These are phyloP conservation scores for Noctua janthe DNA, from an alignment of 2,888 invertebrate species.

Conservation along the genomic window DNA sequence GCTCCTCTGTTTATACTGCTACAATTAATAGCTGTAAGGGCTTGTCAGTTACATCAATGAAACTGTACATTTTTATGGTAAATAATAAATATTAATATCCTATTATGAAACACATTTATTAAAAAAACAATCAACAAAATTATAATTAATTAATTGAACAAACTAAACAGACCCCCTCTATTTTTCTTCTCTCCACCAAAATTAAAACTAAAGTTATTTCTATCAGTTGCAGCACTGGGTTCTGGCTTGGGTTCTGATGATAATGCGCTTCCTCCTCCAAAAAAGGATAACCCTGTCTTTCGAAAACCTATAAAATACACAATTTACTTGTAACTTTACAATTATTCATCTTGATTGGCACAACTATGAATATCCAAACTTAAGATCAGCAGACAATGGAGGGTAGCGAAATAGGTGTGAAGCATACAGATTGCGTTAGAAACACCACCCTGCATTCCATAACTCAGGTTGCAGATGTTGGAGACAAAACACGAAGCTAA, in stretches of 20 bases:
- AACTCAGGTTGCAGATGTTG: too few species aligned
- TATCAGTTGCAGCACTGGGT: conserved; percentile 68
- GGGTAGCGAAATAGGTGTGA: too few species aligned
- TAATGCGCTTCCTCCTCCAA: conserved; percentile 75
- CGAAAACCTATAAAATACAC: conserved; percentile 76
- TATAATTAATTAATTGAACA: conserved; percentile 73
- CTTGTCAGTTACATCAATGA: conserved; percentile 95
- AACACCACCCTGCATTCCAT: too few species aligned
- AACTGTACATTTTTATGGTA: conserved; percentile 51
- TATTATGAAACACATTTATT: conserved; percentile 51
- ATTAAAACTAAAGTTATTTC: conserved; percentile 80
- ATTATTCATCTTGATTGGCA: background rate
- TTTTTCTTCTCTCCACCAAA: conserved; percentile 83
- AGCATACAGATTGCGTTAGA: too few species aligned
- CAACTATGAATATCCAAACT: background rate
- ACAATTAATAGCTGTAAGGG: conserved; percentile 97
- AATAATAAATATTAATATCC: conserved; percentile 51
- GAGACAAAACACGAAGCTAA: too few species aligned
- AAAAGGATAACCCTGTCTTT: conserved; percentile 82
- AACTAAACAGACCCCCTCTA: conserved; percentile 83
- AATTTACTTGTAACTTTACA: background rate
- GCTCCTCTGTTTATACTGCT: conserved; percentile 97
- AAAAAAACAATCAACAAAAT: conserved; percentile 15
- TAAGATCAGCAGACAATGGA: too few species aligned
- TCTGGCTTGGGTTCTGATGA: conserved; percentile 73